Conservation (phyloP, 2,113 vertebrate species). For the Xenus cinereus region DNA sequence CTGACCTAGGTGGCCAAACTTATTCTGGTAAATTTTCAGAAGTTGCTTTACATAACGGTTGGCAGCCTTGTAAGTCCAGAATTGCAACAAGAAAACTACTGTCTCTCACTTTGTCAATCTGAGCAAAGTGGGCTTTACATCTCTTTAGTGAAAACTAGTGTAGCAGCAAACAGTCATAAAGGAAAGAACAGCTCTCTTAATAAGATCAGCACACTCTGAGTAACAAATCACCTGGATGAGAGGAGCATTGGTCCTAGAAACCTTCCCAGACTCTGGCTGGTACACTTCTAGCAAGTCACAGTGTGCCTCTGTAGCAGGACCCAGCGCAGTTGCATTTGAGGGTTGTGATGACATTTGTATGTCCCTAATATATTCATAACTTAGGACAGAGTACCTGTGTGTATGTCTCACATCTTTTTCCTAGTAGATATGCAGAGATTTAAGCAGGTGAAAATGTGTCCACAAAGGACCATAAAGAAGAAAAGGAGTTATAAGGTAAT, state of each 20-base stretch:
- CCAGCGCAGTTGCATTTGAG: neutral
- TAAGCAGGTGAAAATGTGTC: constrained; percentile 63
- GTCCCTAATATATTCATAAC: constrained; percentile 38
- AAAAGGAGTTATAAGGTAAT: constrained; percentile 66
- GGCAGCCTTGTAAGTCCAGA: neutral
- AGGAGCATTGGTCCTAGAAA: neutral
- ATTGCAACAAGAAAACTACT: neutral
- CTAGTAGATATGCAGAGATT: constrained; percentile 43
- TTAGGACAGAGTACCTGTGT: neutral
- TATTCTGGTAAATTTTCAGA: neutral
- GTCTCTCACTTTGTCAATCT: neutral
- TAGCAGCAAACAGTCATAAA: neutral
- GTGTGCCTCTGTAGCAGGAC: neutral
- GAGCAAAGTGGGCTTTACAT: neutral
- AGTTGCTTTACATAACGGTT: neutral
- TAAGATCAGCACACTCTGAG: neutral
- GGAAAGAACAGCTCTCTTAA: neutral
- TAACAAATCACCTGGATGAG: neutral
- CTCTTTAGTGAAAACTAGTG: neutral
- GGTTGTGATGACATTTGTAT: constrained; percentile 33
- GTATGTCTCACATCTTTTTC: neutral
- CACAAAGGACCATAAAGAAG: constrained; percentile 66
- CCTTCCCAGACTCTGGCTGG: neutral
- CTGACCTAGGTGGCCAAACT: neutral
- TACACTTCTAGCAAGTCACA: neutral